phyloP scores from a whole-genome alignment of 1,140 invertebrate species.

The Acromyrmex echinatior region DNA sequence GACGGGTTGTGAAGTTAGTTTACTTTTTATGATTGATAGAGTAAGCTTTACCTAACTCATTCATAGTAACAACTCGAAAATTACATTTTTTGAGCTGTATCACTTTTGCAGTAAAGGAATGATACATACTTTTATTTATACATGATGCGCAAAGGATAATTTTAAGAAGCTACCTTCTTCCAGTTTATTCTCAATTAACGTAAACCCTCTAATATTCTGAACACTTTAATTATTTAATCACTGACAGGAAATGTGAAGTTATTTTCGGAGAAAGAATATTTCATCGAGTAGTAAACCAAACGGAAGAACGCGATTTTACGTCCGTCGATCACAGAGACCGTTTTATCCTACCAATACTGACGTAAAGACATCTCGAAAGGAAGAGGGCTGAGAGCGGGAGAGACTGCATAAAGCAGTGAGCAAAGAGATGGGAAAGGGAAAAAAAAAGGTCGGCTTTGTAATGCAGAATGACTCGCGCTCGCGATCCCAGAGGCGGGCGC shows the following conservation, averaged over 20 bases:
- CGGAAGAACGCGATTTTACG: constrained; percentile 61
- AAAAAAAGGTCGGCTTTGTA: constrained; percentile 46
- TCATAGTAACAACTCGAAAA: no score
- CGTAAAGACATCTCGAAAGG: constrained; percentile 46
- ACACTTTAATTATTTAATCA: constrained; percentile 48
- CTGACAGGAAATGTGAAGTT: constrained; percentile 31
- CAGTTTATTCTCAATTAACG: background rate
- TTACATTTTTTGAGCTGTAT: no score
- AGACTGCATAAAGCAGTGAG: background rate
- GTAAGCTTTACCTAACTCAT: no score
- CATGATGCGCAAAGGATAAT: background rate
- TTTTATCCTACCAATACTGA: constrained; percentile 19
- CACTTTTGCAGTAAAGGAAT: no score
- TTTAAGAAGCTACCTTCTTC: background rate
- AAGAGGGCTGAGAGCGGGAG: constrained; percentile 9
- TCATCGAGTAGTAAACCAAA: constrained; percentile 52
- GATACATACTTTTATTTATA: no score
- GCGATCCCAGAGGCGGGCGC: constrained; percentile 19
- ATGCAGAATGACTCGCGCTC: constrained; percentile 45
- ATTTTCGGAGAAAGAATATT: constrained; percentile 21
- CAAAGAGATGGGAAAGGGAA: background rate
- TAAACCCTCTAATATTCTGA: background rate
- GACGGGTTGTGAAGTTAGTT: no score
- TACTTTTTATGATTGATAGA: no score
- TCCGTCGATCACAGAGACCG: constrained; percentile 46